Base-by-base conservation (phyloP, 2,888 invertebrate genomes). In the Cylindroiulus punctatus region DNA sequence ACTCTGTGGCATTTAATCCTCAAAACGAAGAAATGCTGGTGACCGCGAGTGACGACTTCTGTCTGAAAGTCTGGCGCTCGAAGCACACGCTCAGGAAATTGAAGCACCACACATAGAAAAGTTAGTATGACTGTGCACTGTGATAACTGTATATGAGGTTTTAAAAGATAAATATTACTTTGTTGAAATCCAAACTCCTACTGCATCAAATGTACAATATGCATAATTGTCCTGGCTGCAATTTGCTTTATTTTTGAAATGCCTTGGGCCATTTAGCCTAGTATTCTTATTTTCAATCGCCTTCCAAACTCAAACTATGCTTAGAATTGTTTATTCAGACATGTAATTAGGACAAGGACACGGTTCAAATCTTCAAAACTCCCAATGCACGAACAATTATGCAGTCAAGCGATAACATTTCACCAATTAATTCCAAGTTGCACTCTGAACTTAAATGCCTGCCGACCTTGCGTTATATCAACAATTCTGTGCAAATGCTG, bases 1-100 rank as follows among this genome's bases (percentile, higher is more conserved):
- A 96, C 91, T 95, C 95, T 30, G 96, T 96, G 0, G 96, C 96
- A 2, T 96, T 96, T 90, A 96, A 96, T 91, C 95, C 96, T 0
- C 92, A 92, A 87, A 95, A 96, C 91, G 93, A 95, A 0, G 94
- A 95, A 91, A 95, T 96, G 94, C 91, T 96, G 44, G 94, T 96
- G 10, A 95, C 96, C 8, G 95, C 95, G 14, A 95, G 96, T 86
- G 96, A 96, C 90, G 96, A 96, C 91, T 93, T 93, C 89, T 93
- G 93, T 7, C 93, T 96, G 85, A 96, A 96, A 92, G 92, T 95
- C 12, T 92, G 91, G 91, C 88, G 91, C 26, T 91, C 91, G 17
- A 76, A 86, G 19, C 44, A 82, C 36, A n/a, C 40, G 10, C 32
- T 40, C 7, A 82, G n/a, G 82, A 82, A 82, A 82, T 3, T 57